These are phyloP conservation scores for Lepidocyrtoides sp. DNA, from an alignment of 2,888 invertebrate species.

Conservation along the genomic window DNA sequence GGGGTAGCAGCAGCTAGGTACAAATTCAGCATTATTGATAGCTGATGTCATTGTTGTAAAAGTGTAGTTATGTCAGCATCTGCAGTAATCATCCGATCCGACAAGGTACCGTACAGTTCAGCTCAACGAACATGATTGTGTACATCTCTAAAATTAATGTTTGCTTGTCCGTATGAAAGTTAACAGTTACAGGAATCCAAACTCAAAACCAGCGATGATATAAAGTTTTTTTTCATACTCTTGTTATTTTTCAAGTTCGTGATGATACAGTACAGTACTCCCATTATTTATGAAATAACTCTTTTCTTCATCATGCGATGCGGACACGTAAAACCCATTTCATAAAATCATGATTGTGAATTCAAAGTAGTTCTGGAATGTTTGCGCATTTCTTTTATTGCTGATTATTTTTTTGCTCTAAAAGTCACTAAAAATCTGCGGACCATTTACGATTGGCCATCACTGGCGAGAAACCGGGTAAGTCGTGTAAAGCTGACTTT, in stretches of 20 bases:
- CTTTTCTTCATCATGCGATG: background rate
- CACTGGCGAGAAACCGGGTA: too few species aligned
- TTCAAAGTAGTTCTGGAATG: background rate
- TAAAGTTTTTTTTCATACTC: background rate
- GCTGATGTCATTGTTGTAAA: constrained; percentile 37
- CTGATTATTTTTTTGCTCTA: too few species aligned
- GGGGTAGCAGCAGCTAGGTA: background rate
- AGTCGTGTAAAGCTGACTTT: too few species aligned
- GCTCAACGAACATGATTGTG: background rate
- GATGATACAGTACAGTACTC: background rate
- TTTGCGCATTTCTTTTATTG: too few species aligned
- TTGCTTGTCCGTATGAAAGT: background rate
- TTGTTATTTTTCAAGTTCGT: background rate
- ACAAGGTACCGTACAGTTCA: constrained; percentile 9
- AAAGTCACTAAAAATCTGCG: too few species aligned
- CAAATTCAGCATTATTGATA: constrained; percentile 11
- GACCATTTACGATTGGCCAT: too few species aligned
- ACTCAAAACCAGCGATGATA: background rate
- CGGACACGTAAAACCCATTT: constrained; percentile 21
- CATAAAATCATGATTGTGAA: background rate
- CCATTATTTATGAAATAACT: background rate
- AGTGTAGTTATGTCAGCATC: background rate
- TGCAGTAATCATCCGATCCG: too few species aligned
- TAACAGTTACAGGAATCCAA: constrained; percentile 33
- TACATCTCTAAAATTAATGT: background rate